Percentiles rank a stretch among this genome's conserved stretches.
These are phyloP conservation scores for Atrichornis clamosus DNA, from an alignment of 2,113 vertebrate genomes.

Conservation along the genomic window DNA sequence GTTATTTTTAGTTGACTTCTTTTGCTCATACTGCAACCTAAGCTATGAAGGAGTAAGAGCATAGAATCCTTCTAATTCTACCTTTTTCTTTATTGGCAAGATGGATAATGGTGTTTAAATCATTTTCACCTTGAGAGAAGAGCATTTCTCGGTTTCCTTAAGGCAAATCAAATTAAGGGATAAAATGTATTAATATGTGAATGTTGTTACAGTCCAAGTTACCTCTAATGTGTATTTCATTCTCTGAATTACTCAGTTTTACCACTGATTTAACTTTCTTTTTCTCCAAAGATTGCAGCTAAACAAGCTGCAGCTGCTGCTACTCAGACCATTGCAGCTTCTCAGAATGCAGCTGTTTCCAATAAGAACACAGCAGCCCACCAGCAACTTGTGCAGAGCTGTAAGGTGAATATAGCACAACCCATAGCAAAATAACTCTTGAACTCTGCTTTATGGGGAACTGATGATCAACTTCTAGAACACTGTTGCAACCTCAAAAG, in stretches of 20 bases:
- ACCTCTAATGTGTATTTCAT: background rate
- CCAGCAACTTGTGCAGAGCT: slow-evolving; percentile 97
- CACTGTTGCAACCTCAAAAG: background rate
- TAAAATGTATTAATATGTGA: background rate
- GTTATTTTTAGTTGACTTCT: background rate
- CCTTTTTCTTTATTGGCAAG: background rate
- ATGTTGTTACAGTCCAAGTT: background rate
- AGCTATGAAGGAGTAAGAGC: background rate
- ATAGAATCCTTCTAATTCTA: background rate
- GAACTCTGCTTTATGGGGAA: background rate
- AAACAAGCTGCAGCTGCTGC: slow-evolving; percentile 97
- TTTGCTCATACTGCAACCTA: background rate
- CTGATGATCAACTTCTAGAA: background rate
- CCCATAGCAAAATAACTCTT: background rate
- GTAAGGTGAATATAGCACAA: slow-evolving; percentile 82
- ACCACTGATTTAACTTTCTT: background rate
- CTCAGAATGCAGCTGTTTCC: slow-evolving; percentile 93
- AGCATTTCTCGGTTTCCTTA: background rate
- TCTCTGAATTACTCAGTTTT: background rate
- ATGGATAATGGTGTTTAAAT: background rate
- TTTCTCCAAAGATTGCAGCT: slow-evolving; percentile 83
- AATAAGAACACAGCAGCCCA: slow-evolving; percentile 95
- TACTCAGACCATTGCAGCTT: slow-evolving; percentile 96
- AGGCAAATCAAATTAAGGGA: background rate
- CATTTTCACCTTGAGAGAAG: background rate